A percentile compares a stretch with the other conserved stretches of the same genome.
phyloP scores from a whole-genome alignment of 2,797 vertebrate species.

The Brotula barbata region DNA sequence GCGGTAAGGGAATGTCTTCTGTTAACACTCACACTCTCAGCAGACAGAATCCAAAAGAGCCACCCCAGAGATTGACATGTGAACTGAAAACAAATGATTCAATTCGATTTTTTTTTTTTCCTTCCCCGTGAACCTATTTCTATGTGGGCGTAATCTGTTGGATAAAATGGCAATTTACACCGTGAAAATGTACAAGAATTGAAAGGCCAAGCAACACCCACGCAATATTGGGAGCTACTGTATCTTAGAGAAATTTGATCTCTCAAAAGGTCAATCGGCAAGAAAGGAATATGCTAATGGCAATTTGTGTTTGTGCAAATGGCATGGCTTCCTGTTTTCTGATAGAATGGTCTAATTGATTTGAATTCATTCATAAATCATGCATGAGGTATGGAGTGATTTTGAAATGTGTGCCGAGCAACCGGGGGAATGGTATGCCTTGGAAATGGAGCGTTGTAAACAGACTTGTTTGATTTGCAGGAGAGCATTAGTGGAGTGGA shows the following conservation, averaged over 20 bases:
- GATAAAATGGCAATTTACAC: constrained; percentile 14
- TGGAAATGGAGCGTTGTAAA: constrained; percentile 21
- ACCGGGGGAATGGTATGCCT: constrained; percentile 1
- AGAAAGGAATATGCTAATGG: constrained; percentile 37
- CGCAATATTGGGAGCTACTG: constrained; percentile 19
- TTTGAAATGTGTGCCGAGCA: constrained; percentile 26
- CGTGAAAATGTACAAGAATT: constrained; percentile 13
- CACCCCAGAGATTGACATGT: neutral
- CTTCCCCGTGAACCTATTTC: neutral
- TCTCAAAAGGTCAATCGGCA: constrained; percentile 60
- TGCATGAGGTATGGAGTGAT: constrained; percentile 32
- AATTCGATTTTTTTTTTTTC: neutral
- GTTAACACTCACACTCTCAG: too few relatives aligned
- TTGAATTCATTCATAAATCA: constrained; percentile 57
- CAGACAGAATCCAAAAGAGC: too few relatives aligned
- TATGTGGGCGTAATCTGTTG: neutral
- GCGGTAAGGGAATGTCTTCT: too few relatives aligned
- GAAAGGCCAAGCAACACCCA: constrained; percentile 26
- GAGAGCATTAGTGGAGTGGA: constrained; percentile 8
- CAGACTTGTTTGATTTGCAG: constrained; percentile 22
- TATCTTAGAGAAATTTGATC: constrained; percentile 29
- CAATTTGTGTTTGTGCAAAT: constrained; percentile 44
- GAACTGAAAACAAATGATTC: constrained; percentile 24
- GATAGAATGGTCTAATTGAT: constrained; percentile 52
- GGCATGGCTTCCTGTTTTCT: constrained; percentile 48